Evolutionary conservation across 2,113 vertebrate genomes (phyloP), one percentile per base, ranked within the genome.

Genomic region (Gymnorhina tibicen): DNA sequence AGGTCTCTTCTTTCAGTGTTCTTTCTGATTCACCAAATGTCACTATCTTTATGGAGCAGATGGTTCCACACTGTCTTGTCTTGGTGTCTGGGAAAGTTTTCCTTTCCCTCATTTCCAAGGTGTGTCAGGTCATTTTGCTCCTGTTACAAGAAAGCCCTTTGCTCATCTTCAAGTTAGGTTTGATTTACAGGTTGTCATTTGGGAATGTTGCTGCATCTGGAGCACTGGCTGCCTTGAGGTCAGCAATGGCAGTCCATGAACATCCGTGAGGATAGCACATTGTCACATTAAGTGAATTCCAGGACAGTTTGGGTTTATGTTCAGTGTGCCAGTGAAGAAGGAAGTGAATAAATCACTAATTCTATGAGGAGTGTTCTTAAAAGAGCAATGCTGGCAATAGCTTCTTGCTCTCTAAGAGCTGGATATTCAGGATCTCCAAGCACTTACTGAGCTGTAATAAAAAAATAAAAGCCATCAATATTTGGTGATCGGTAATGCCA

Each of bases 131-230:
- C 9, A 1, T 44, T 92, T 85, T 53, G 14, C 21, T 64, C 2
- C 33, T 42, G 7, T 47, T 42, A 18, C 7, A 47, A 56, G 11
- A 59, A 87, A 67, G 15, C 6, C 9, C 4, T 60, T 62, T 69
- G 30, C 14, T 68, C 24, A 16, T 47, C 37, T 62, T 69, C 41
- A 70, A 20, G 4, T 62, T 14, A 53, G 27, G 20, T 63, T 67
- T 74, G 44, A 39, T 60, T 60, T 81, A 17, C 10, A 72, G 30
- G 13, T 39, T 69, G 4, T 55, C 12, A 9, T 52, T 55, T 52
- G 30, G 14, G 24, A 77, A 42, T 0, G 0, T 24, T 60, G 15
- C 10, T 77, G 10, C 4, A 35, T 67, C 33, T 87, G 41, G 21
- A 77, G 33, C 24, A 23, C 6, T 1, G 5, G 2, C 17, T 59